Percentiles rank a stretch among this genome's conserved stretches.
phyloP scores from a whole-genome alignment of 2,888 invertebrate genomes.

The Hypsopygia costalis region DNA sequence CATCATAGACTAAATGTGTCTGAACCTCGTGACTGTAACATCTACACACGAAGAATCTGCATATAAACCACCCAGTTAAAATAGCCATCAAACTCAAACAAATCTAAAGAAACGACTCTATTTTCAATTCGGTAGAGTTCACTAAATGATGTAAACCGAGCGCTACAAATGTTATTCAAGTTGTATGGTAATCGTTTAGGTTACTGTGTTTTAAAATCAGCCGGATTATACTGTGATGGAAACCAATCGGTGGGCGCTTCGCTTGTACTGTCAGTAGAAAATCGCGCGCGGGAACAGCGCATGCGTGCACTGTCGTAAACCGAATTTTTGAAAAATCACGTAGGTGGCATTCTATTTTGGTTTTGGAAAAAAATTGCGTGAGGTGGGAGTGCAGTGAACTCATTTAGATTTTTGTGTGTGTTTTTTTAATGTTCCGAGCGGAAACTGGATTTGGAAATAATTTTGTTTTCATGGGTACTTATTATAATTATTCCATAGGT shows the following conservation, averaged over 20 bases:
- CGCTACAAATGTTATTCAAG: not conserved
- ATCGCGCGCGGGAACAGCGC: slow-evolving; percentile 52
- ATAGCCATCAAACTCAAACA: not conserved
- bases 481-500: not conserved
- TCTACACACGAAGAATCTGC: slow-evolving; percentile 26
- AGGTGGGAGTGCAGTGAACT: slow-evolving; percentile 68
- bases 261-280: slow-evolving; percentile 46
- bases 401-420: slow-evolving; percentile 21
- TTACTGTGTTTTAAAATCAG: slow-evolving; percentile 28
- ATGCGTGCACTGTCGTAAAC: slow-evolving; percentile 32
- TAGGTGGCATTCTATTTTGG: slow-evolving; percentile 42
- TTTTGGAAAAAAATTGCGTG: slow-evolving; percentile 45
- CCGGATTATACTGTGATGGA: slow-evolving; percentile 28
- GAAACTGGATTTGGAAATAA: slow-evolving; percentile 12
- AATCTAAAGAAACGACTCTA: not conserved
- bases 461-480: slow-evolving; percentile 7
- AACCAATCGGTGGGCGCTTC: slow-evolving; percentile 31
- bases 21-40: slow-evolving; percentile 36
- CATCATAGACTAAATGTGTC: slow-evolving; percentile 39
- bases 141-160: slow-evolving; percentile 6
- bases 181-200: not conserved
- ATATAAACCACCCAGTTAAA: slow-evolving; percentile 17
- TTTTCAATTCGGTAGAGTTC: slow-evolving; percentile 22
- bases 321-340: slow-evolving; percentile 36
- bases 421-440: slow-evolving; percentile 16